A percentile compares a stretch with the other conserved stretches of the same genome.
Evolutionary conservation across 2,113 vertebrate genomes (phyloP).

Genomic region (Chloroceryle aenea): DNA sequence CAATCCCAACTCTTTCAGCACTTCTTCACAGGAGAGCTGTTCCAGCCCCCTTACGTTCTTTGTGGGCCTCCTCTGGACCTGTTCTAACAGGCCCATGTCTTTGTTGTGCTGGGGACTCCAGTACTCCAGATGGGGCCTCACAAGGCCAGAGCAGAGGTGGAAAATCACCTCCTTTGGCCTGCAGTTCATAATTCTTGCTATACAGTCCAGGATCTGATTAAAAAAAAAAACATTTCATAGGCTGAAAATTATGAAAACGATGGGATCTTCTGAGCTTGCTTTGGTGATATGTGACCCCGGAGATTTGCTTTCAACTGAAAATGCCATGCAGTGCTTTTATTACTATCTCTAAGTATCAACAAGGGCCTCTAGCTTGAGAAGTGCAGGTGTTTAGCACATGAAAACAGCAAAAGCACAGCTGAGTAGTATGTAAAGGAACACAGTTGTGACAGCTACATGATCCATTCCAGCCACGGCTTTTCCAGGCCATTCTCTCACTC

Average conservation of each 20-base stretch:
- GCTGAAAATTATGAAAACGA: not conserved
- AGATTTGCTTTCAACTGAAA: not conserved
- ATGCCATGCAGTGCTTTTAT: not conserved
- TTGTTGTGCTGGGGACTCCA: not conserved
- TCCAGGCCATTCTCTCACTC: not conserved
- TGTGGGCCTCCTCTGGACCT: not conserved
- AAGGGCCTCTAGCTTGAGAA: not conserved
- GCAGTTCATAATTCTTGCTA: not conserved
- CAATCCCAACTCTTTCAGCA: not conserved
- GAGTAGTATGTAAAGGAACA: not conserved
- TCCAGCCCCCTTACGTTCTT: not conserved
- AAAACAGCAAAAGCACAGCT: not conserved
- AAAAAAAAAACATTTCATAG: not conserved
- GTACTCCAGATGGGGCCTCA: not conserved
- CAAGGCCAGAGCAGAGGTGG: fast-evolving
- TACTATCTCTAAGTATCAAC: not conserved
- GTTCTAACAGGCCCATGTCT: not conserved
- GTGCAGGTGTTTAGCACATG: not conserved
- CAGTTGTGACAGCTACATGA: not conserved
- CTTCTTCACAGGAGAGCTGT: not conserved
- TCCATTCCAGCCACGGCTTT: not conserved
- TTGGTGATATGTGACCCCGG: not conserved
- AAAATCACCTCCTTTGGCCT: not conserved
- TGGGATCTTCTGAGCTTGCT: not conserved
- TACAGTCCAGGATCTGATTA: not conserved